Evolutionary conservation across 2,113 vertebrate genomes (phyloP).

Genomic region (Chaenogobius annularis): DNA sequence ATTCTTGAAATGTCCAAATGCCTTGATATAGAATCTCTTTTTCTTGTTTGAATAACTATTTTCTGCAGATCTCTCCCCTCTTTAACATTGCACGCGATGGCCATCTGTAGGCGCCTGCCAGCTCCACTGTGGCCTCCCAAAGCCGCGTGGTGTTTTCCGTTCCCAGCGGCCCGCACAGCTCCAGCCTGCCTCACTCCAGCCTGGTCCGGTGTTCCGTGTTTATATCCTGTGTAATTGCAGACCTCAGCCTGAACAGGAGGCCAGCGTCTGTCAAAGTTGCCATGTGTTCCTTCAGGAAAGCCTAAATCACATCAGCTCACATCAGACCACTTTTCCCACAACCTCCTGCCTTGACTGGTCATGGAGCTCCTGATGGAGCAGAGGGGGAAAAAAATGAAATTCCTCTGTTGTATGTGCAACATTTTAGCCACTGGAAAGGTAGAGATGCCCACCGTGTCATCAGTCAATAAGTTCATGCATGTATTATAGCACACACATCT

Average conservation of each 20-base stretch:
- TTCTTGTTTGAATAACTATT: conserved; percentile 14
- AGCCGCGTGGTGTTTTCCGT: conserved; percentile 43
- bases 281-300: conserved; percentile 44
- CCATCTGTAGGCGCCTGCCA: conserved; percentile 49
- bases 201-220: conserved; percentile 59
- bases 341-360: conserved; percentile 47
- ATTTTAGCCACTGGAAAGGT: conserved; percentile 28
- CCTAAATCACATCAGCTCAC: conserved; percentile 70
- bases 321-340: conserved; percentile 51
- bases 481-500: too few relatives aligned
- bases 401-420: conserved; percentile 28
- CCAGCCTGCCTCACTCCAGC: conserved; percentile 44
- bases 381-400: conserved; percentile 53
- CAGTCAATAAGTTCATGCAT: too few relatives aligned
- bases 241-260: conserved; percentile 70
- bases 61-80: conserved; percentile 27
- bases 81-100: conserved; percentile 52
- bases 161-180: conserved; percentile 59
- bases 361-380: conserved; percentile 52
- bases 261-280: conserved; percentile 73
- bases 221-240: conserved; percentile 77
- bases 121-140: conserved; percentile 52
- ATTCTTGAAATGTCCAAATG: background rate
- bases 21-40: conserved; percentile 14
- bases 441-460: conserved; percentile 9